Conservation (phyloP, 2,888 invertebrate genomes). For the Amiota mariae region DNA sequence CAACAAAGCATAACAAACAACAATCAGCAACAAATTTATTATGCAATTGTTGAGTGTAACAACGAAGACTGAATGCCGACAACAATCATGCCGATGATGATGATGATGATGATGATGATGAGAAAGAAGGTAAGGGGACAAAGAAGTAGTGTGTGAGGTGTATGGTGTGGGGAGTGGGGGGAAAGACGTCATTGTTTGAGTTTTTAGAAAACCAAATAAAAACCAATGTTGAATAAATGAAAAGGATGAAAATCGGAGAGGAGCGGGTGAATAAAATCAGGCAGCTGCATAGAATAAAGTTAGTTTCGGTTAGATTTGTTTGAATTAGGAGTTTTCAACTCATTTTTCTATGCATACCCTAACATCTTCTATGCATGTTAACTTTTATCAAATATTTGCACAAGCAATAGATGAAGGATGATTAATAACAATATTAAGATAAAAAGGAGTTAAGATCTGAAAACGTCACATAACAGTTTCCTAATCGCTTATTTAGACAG, state of each 20-base stretch:
- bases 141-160: not conserved
- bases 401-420: no score
- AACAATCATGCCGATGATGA: not conserved
- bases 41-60: conserved; percentile 23
- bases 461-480: no score
- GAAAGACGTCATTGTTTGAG: not conserved
- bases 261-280: not conserved
- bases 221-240: not conserved
- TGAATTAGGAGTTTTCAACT: no score
- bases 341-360: no score
- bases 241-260: not conserved
- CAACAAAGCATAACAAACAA: conserved; percentile 15
- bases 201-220: conserved; percentile 5
- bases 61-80: conserved; percentile 2
- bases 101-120: no score
- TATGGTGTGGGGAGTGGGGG: not conserved
- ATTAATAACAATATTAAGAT: no score
- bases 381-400: no score
- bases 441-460: no score
- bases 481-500: no score
- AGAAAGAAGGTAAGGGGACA: not conserved
- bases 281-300: no score
- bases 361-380: no score
- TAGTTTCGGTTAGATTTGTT: no score
- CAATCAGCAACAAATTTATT: conserved; percentile 30